Conservation (phyloP, 2,797 vertebrate genomes). For the Hemitrygon akajei region DNA sequence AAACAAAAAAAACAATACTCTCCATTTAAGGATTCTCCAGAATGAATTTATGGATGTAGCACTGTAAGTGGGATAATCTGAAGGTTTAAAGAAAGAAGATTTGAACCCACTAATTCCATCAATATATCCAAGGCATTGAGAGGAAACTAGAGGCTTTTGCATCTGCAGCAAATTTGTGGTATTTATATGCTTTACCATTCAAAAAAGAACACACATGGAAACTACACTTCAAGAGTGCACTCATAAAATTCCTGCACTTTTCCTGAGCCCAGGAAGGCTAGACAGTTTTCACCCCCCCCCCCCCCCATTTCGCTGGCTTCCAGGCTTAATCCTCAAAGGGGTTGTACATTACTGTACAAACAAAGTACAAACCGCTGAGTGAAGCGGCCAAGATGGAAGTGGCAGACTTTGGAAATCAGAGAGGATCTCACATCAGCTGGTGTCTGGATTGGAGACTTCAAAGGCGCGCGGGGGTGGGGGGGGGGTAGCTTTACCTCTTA, state of each 20-base stretch:
- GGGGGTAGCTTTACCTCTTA: neutral
- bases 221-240: neutral
- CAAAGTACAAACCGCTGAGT: conserved; percentile 13
- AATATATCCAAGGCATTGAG: no score
- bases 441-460: conserved; percentile 35
- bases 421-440: conserved; percentile 33
- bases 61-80: neutral
- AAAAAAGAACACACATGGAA: neutral
- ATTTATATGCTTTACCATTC: neutral
- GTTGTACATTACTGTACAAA: conserved; percentile 31
- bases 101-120: neutral
- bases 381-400: conserved; percentile 24
- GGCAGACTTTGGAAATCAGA: conserved; percentile 32
- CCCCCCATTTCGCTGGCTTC: neutral
- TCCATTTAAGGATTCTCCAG: neutral
- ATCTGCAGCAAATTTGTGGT: neutral
- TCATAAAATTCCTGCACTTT: conserved; percentile 25
- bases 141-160: neutral
- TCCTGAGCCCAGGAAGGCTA: conserved; percentile 9
- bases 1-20: neutral
- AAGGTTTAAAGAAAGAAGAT: neutral
- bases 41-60: neutral
- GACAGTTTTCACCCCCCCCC: neutral
- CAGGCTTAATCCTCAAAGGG: conserved; percentile 28
- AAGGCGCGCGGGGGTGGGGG: neutral